Evolutionary conservation across 2,888 invertebrate species (phyloP).

Genomic region (Tiliacea citrago): DNA sequence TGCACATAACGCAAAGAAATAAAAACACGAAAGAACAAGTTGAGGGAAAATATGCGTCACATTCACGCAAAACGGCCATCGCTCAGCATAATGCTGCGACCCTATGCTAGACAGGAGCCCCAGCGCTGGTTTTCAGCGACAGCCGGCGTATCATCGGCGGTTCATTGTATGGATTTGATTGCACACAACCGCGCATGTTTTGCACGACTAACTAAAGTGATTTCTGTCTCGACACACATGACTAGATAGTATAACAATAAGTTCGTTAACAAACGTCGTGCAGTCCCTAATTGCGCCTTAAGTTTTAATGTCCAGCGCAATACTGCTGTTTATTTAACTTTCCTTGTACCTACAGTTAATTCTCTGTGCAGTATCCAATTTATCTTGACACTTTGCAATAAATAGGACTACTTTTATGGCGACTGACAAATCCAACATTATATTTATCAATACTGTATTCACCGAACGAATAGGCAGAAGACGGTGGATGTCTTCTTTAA

Average conservation of each 20-base stretch:
- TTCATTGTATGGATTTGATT: not conserved
- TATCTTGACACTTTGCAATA: slow-evolving; percentile 14
- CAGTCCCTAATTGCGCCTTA: slow-evolving; percentile 48
- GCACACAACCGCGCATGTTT: slow-evolving; percentile 43
- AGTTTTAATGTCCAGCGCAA: slow-evolving; percentile 33
- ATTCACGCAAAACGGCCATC: too few species aligned
- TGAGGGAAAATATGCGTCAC: too few species aligned
- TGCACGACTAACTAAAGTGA: slow-evolving; percentile 47
- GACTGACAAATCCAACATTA: too few species aligned
- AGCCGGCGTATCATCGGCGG: too few species aligned
- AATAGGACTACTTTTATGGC: not conserved
- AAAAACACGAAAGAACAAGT: too few species aligned
- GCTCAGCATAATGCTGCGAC: too few species aligned
- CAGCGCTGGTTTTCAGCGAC: too few species aligned
- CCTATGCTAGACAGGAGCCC: too few species aligned
- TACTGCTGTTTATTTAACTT: slow-evolving; percentile 35
- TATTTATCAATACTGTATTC: not conserved
- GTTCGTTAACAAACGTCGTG: slow-evolving; percentile 30
- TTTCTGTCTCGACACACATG: slow-evolving; percentile 3
- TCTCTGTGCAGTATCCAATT: not conserved
- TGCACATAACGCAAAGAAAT: too few species aligned
- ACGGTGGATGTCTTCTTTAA: not conserved
- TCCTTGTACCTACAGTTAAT: slow-evolving; percentile 21
- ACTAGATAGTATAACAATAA: slow-evolving; percentile 12
- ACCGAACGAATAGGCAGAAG: not conserved